A percentile compares a stretch with the other conserved stretches of the same genome.
Evolutionary conservation across 2,797 vertebrate genomes (phyloP).

Genomic region (Hydrolagus colliei): DNA sequence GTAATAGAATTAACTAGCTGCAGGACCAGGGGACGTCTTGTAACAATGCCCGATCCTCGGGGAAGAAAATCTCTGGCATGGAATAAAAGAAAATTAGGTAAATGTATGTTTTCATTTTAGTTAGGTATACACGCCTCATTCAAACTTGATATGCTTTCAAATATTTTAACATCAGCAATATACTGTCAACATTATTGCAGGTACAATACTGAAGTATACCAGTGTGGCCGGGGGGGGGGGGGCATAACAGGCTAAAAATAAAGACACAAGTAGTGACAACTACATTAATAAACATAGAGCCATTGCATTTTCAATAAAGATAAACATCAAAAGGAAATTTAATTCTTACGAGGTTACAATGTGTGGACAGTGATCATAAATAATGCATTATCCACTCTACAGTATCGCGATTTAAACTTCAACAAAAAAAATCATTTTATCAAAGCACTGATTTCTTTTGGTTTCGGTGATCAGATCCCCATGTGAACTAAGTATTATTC

Average conservation of each 20-base stretch:
- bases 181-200: too few relatives aligned
- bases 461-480: too few relatives aligned
- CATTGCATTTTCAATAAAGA: too few relatives aligned
- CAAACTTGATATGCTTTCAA: not conserved
- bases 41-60: slow-evolving; percentile 63
- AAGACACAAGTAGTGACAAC: too few relatives aligned
- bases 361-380: too few relatives aligned
- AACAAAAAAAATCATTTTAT: not conserved
- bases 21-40: slow-evolving; percentile 57
- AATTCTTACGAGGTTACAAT: not conserved
- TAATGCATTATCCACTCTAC: not conserved
- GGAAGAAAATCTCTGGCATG: slow-evolving; percentile 61
- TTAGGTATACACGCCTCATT: not conserved
- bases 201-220: too few relatives aligned
- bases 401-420: not conserved
- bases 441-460: not conserved
- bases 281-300: too few relatives aligned
- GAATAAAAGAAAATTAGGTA: slow-evolving; percentile 31
- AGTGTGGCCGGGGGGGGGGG: too few relatives aligned
- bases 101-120: not conserved
- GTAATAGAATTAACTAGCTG: slow-evolving; percentile 62
- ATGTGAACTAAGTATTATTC: not conserved
- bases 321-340: not conserved
- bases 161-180: not conserved
- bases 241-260: not conserved